Evolutionary conservation across 2,113 vertebrate genomes (phyloP).

Genomic region (Nycticebus coucang): DNA sequence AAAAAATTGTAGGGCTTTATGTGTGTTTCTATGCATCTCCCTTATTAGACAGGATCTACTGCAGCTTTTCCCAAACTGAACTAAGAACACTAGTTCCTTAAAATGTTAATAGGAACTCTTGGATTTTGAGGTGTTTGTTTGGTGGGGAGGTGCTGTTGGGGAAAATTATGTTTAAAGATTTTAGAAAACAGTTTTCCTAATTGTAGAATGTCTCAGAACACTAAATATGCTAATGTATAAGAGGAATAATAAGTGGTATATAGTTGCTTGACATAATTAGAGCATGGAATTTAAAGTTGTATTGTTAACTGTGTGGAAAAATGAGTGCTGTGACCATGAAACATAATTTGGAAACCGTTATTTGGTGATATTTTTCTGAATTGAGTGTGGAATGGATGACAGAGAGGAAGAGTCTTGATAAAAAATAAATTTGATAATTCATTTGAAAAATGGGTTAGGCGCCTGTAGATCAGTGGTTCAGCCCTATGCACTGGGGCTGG

Average conservation of each 20-base stretch:
- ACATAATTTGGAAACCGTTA: background rate
- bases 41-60: background rate
- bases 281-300: background rate
- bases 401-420: background rate
- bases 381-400: background rate
- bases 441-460: background rate
- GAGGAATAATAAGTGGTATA: background rate
- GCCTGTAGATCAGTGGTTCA: too few relatives aligned
- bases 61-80: background rate
- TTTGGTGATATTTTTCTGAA: slow-evolving; percentile 32
- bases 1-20: background rate
- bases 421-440: slow-evolving; percentile 28
- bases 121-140: background rate
- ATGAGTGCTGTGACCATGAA: background rate
- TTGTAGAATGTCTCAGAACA: background rate
- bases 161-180: background rate
- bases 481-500: too few relatives aligned
- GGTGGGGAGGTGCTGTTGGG: background rate
- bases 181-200: slow-evolving; percentile 28
- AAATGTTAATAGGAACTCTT: background rate
- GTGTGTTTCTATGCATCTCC: background rate
- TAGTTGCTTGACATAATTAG: background rate
- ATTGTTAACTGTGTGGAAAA: background rate
- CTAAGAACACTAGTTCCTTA: background rate
- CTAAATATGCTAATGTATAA: background rate